Base-by-base conservation (phyloP, 2,113 vertebrate species). In the Ceyx melanurus region DNA sequence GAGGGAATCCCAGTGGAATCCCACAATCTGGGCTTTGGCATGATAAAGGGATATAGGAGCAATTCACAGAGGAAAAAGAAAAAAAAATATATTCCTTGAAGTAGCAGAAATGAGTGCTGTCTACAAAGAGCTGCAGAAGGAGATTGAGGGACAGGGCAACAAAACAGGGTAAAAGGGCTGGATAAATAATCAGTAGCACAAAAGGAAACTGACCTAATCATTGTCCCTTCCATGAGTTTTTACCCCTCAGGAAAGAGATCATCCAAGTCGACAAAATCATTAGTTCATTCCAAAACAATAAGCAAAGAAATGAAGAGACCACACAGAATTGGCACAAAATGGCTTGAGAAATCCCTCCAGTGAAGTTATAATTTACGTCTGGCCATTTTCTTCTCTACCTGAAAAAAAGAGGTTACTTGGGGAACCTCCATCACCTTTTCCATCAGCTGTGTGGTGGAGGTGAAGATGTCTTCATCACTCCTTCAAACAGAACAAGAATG, bases 401-500 rank as follows among this genome's bases (percentile, higher is more conserved):
- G 15, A 25, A 70, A 71, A 51, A 89, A 51, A 89, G 60, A 85
- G 31, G 28, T 14, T 29, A 73, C 28, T 42, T 53, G 25, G 25
- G 21, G 10, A 53, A 53, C 64, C 35, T 72, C 25, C 0, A 1
- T 33, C 15, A 6, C 46, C 11, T 72, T 51, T 66, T 80, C 65
- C 42, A 61, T 13, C 13, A 13, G 20, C n/a, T 18, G 9, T 0
- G 4, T 6, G 37, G 22, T 33, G 43, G 50, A 18, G 29, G 18
- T 3, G 13, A 64, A 50, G 10, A 5, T 8, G 7, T 29, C 0
- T 10, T 29, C 0, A 0, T 66, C 1, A 2, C 76, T 80, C 46
- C 33, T 70, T 37, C 73, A 42, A 5, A 13, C 15, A 10, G 25
- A 1, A 11, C 43, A 42, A 46, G 53, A 58, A 33, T 68, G 17